phyloP scores from a whole-genome alignment of 2,888 invertebrate species.

The Nemapogon koenigi region DNA sequence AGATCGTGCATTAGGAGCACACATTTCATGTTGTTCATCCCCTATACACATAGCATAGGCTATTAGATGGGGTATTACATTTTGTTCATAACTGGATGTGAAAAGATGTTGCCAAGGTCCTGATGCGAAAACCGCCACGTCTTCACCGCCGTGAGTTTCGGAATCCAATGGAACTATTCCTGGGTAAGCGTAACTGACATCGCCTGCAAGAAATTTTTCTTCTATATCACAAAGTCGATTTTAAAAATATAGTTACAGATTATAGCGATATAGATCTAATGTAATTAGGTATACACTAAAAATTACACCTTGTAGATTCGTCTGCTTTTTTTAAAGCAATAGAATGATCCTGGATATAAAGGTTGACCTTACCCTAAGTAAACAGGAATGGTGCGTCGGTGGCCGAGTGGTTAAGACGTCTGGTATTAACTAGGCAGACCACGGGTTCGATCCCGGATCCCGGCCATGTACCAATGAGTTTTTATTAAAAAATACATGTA shows the following conservation, averaged over 20 bases:
- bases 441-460: too few relatives aligned
- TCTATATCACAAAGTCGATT: too few relatives aligned
- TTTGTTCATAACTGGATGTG: conserved; percentile 79
- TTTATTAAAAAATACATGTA: too few relatives aligned
- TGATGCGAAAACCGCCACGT: conserved; percentile 74
- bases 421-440: too few relatives aligned
- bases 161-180: conserved; percentile 66
- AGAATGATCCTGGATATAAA: too few relatives aligned
- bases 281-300: neutral
- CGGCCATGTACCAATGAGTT: too few relatives aligned
- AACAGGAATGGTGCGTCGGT: too few relatives aligned
- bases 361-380: too few relatives aligned
- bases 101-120: conserved; percentile 85
- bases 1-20: conserved; percentile 22
- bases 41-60: conserved; percentile 75
- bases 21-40: conserved; percentile 50
- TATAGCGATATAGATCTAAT: neutral
- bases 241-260: too few relatives aligned
- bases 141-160: conserved; percentile 81
- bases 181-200: conserved; percentile 61
- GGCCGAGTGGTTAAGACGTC: too few relatives aligned
- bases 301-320: too few relatives aligned
- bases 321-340: too few relatives aligned
- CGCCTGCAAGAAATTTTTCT: conserved; percentile 28
- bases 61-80: conserved; percentile 77